phyloP scores from a whole-genome alignment of 2,113 vertebrate genomes.

The Microcebus lehilahytsara region DNA sequence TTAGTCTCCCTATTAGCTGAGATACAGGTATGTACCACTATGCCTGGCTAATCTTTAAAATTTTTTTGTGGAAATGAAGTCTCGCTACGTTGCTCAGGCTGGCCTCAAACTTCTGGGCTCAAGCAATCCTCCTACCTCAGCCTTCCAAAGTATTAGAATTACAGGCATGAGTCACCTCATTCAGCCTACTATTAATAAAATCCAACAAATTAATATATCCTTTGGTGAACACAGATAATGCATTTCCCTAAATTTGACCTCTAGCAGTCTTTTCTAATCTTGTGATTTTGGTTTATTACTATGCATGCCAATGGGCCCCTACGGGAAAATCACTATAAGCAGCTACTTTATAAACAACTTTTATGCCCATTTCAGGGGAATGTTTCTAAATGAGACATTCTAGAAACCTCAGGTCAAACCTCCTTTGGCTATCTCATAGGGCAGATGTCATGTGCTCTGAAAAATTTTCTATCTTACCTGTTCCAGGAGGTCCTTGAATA shows the following conservation, averaged over 20 bases:
- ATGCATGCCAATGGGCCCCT: background rate
- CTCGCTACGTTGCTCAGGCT: no score
- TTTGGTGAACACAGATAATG: background rate
- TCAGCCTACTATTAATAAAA: background rate
- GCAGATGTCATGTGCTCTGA: background rate
- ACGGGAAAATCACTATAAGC: background rate
- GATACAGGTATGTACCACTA: no score
- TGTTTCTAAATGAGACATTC: background rate
- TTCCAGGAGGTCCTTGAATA: constrained; percentile 97
- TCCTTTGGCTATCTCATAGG: background rate
- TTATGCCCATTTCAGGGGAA: constrained; percentile 23
- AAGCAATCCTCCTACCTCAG: background rate
- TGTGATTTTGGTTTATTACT: background rate
- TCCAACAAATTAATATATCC: background rate
- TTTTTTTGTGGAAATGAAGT: no score
- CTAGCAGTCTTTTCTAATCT: constrained; percentile 8
- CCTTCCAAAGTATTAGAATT: background rate
- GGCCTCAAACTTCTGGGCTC: no score
- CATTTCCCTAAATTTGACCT: background rate
- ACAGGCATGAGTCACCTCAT: background rate
- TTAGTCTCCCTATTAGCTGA: no score
- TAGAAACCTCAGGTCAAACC: background rate
- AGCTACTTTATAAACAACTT: background rate
- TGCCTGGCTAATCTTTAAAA: no score
- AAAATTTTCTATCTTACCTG: constrained; percentile 85